Percentiles rank a stretch among this genome's conserved stretches.
Evolutionary conservation across 2,888 invertebrate genomes (phyloP).

Genomic region (Calameuta filiformis): DNA sequence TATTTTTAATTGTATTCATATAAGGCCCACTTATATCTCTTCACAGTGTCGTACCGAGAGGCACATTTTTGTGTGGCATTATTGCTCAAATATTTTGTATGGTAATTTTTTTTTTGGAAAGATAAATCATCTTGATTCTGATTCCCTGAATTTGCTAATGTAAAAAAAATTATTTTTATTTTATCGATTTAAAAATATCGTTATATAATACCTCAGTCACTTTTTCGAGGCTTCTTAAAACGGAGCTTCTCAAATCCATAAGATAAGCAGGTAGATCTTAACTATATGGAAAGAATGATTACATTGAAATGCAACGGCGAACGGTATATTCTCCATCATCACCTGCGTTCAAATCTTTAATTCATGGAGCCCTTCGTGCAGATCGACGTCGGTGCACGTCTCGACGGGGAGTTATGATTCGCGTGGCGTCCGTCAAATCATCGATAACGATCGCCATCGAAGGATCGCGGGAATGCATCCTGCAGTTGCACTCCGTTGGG

Average conservation of each 20-base stretch:
- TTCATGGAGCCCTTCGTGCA: conserved; percentile 31
- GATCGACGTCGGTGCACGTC: neutral
- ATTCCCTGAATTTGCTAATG: neutral
- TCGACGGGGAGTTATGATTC: conserved; percentile 30
- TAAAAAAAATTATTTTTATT: neutral
- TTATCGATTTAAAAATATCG: neutral
- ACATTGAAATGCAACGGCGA: neutral
- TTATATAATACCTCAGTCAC: neutral
- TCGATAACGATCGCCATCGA: conserved; percentile 30
- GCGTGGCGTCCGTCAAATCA: conserved; percentile 43
- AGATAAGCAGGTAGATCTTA: neutral
- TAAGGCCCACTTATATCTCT: neutral
- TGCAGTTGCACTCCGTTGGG: neutral
- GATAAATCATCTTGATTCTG: neutral
- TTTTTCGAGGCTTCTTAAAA: neutral
- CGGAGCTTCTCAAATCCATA: neutral
- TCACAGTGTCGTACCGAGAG: too few relatives aligned
- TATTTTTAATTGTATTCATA: neutral
- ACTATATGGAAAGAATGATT: neutral
- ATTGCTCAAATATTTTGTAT: too few relatives aligned
- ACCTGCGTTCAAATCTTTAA: conserved; percentile 43
- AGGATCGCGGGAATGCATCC: neutral
- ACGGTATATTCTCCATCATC: conserved; percentile 28
- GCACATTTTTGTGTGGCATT: too few relatives aligned
- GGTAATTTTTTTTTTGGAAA: too few relatives aligned